Evolutionary conservation across 2,888 invertebrate genomes (phyloP), one percentile per base, ranked within the genome.

Genomic region (Agonopterix heracliana): DNA sequence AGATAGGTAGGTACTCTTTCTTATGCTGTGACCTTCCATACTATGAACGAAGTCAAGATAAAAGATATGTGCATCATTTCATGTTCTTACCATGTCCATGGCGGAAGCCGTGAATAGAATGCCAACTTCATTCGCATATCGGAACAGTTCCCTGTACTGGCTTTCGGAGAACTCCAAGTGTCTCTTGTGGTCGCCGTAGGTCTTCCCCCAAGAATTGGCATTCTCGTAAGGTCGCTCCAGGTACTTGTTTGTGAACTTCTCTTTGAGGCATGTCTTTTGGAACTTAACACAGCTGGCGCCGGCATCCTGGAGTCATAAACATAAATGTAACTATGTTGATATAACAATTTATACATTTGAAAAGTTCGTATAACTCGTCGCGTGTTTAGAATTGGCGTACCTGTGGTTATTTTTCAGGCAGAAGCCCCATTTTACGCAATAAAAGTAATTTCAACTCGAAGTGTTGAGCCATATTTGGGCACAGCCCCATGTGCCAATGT

Each of bases 271-370:
- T 1, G 94, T 93, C 78, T 95, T 96, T 89, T 96, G 96, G 71
- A 96, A 95, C 80, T 96, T 96, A 0, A 95, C 95, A 71, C 95
- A 95, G 75, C 93, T 92, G 11, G 93, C 95, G 5, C 95, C 95
- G 52, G 90, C 90, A 60, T 92, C 90, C 93, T 93, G 74, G 47
- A 86, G 86, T 59, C 11, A 38, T 26, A 26, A 26, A 26, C 1
- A 26, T 26, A 26, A 7, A 26, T 26, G 26, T 26, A 5, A 5
- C 3, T 26, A 17, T 17, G 17, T 17, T 17, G 17, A 17, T 1
- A 17, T 17, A 26, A 26, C 26, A 26, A 26, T 26, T 26, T 17
- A 5, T 5, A 7, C 26, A 26, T 26, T 26, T 26, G 1, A 26
- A 26, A 26, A 26, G 26, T 26, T 26, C 5, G 3, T 17, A 26